Conservation (phyloP, 1,140 invertebrate genomes). For the Manduca sexta region DNA sequence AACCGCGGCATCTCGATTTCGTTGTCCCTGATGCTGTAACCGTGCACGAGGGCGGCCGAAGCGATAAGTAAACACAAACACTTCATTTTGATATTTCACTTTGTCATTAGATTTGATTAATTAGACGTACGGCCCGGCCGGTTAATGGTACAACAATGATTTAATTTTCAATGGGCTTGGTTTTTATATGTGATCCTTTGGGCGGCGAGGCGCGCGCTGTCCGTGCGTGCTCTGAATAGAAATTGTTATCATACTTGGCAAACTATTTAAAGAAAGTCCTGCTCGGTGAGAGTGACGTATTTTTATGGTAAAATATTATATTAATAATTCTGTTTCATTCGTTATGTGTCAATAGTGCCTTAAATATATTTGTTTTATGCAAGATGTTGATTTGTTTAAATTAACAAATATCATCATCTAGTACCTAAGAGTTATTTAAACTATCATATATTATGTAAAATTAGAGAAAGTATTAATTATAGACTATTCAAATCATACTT, state of each 20-base stretch:
- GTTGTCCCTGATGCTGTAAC: slow-evolving; percentile 72
- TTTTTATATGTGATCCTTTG: slow-evolving; percentile 73
- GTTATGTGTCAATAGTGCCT: too few relatives aligned
- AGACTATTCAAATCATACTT: too few relatives aligned
- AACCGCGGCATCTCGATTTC: slow-evolving; percentile 74
- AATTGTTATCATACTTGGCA: slow-evolving; percentile 61
- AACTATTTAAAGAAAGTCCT: slow-evolving; percentile 68
- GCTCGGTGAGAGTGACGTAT: slow-evolving; percentile 57
- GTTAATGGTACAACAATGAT: slow-evolving; percentile 71
- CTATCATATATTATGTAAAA: too few relatives aligned
- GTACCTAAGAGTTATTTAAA: too few relatives aligned
- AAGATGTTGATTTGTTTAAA: too few relatives aligned
- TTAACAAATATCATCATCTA: too few relatives aligned
- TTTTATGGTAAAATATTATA: slow-evolving; percentile 33
- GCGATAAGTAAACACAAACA: slow-evolving; percentile 57
- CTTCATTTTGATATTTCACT: slow-evolving; percentile 65
- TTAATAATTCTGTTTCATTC: slow-evolving; percentile 8
- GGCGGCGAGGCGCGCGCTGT: slow-evolving; percentile 54
- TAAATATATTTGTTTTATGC: too few relatives aligned
- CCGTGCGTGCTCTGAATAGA: slow-evolving; percentile 44
- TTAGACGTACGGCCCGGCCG: slow-evolving; percentile 59
- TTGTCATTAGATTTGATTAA: slow-evolving; percentile 66
- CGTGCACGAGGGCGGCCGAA: slow-evolving; percentile 63
- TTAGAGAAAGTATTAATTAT: too few relatives aligned
- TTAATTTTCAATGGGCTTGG: slow-evolving; percentile 74